These are phyloP conservation scores for Redunca redunca DNA, from an alignment of 2,113 vertebrate genomes.

Conservation along the genomic window DNA sequence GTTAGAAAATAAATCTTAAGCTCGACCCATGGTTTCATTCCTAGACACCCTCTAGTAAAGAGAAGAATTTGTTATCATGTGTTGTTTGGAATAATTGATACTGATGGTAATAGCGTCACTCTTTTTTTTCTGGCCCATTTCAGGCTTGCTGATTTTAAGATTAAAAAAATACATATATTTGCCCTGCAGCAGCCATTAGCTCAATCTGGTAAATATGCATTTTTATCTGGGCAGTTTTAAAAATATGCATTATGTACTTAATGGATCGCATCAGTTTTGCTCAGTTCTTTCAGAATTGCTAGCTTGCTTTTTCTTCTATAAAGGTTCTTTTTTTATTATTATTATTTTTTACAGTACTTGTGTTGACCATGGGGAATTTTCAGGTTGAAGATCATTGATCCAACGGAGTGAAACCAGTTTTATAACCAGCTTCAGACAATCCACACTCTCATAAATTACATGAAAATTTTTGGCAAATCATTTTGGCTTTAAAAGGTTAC, in stretches of 20 bases:
- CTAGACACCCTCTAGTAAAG: not conserved
- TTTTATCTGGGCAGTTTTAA: constrained; percentile 26
- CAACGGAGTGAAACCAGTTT: not conserved
- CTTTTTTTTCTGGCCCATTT: constrained; percentile 44
- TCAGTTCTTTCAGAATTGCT: not conserved
- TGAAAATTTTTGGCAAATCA: not conserved
- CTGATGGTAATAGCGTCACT: not conserved
- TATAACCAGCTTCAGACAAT: not conserved
- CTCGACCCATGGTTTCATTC: not conserved
- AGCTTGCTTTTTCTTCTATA: not conserved
- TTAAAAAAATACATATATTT: not conserved
- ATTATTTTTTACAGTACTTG: not conserved
- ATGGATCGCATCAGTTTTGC: not conserved
- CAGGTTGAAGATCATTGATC: not conserved
- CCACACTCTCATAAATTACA: not conserved
- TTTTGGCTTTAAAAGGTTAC: constrained; percentile 15
- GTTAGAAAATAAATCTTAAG: not conserved
- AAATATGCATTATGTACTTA: constrained; percentile 17
- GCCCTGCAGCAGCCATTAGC: constrained; percentile 26
- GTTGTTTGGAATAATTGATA: constrained; percentile 37
- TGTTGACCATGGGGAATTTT: not conserved
- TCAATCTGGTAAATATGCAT: not conserved
- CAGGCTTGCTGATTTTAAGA: constrained; percentile 37
- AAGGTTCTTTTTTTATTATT: not conserved
- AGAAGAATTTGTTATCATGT: not conserved